Evolutionary conservation across 2,888 invertebrate genomes (phyloP).

Genomic region (Suillia variegata): DNA sequence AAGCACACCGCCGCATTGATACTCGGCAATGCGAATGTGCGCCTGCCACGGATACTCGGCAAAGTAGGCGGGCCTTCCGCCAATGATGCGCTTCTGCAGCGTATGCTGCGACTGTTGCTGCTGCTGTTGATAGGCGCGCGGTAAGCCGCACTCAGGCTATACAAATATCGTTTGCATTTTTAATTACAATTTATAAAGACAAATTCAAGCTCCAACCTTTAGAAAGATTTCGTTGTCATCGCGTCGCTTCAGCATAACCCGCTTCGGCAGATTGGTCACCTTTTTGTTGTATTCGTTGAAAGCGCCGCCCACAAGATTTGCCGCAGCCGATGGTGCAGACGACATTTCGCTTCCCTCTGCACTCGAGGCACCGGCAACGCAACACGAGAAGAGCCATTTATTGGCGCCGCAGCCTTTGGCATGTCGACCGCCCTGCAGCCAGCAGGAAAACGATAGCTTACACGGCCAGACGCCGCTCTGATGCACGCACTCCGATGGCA

Average conservation of each 20-base stretch:
- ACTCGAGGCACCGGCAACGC: slow-evolving; percentile 63
- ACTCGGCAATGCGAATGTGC: slow-evolving; percentile 80
- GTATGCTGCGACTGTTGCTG: too few relatives aligned
- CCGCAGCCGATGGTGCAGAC: slow-evolving; percentile 42
- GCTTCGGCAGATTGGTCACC: slow-evolving; percentile 49
- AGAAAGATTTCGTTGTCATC: slow-evolving; percentile 53
- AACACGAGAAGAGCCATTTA: slow-evolving; percentile 76
- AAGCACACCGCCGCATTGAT: slow-evolving; percentile 83
- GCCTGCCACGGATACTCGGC: slow-evolving; percentile 85
- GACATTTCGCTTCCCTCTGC: slow-evolving; percentile 38
- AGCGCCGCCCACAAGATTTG: slow-evolving; percentile 40
- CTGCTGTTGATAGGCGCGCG: slow-evolving; percentile 63
- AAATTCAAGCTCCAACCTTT: background rate
- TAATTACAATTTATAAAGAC: background rate
- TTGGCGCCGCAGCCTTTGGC: slow-evolving; percentile 71
- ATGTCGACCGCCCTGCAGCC: slow-evolving; percentile 74
- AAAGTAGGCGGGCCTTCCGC: slow-evolving; percentile 76
- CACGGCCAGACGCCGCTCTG: slow-evolving; percentile 69
- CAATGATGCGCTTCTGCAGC: slow-evolving; percentile 78
- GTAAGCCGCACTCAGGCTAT: slow-evolving; percentile 71
- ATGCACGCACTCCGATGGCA: slow-evolving; percentile 60
- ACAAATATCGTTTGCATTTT: too few relatives aligned
- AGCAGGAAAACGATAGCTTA: slow-evolving; percentile 74
- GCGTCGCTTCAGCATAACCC: slow-evolving; percentile 56
- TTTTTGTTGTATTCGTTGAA: slow-evolving; percentile 47